Evolutionary conservation across 2,888 invertebrate species (phyloP).

Genomic region (Amphiduros pacificus): DNA sequence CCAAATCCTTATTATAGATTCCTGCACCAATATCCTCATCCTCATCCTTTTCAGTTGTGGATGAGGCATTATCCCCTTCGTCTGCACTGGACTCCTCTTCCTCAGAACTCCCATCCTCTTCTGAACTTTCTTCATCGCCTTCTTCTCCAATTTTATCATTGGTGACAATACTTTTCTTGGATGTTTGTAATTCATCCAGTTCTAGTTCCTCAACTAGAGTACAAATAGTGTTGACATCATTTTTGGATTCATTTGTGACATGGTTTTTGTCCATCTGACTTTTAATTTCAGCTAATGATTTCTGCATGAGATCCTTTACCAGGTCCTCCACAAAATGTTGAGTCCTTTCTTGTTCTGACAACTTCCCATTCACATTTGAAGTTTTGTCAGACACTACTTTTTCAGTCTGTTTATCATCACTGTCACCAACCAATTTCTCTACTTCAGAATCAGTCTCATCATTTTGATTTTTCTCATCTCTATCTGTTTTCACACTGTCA

Average conservation of each 20-base stretch:
- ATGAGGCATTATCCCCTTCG: background rate
- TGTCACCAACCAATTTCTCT: constrained; percentile 1
- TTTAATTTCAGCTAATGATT: too few relatives aligned
- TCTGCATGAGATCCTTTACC: too few relatives aligned
- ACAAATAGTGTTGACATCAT: too few relatives aligned
- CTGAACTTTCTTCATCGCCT: constrained; percentile 8
- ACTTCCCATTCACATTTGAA: background rate
- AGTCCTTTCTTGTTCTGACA: background rate
- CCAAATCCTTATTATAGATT: constrained; percentile 1
- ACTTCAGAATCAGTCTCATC: background rate
- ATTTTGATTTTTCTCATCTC: background rate
- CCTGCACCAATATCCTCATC: background rate
- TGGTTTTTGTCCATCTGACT: too few relatives aligned
- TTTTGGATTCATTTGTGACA: too few relatives aligned
- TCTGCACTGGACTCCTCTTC: background rate
- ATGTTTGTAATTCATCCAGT: too few relatives aligned
- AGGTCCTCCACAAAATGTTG: background rate
- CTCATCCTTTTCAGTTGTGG: background rate
- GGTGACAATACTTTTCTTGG: too few relatives aligned
- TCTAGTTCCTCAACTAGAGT: too few relatives aligned
- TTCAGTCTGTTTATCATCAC: background rate
- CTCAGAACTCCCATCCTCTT: constrained; percentile 15
- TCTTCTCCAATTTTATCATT: constrained; percentile 19
- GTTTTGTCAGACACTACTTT: background rate
- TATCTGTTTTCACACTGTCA: constrained; percentile 16